A percentile compares a stretch with the other conserved stretches of the same genome.
Evolutionary conservation across 2,113 vertebrate species (phyloP).

Genomic region (Lycaon pictus): DNA sequence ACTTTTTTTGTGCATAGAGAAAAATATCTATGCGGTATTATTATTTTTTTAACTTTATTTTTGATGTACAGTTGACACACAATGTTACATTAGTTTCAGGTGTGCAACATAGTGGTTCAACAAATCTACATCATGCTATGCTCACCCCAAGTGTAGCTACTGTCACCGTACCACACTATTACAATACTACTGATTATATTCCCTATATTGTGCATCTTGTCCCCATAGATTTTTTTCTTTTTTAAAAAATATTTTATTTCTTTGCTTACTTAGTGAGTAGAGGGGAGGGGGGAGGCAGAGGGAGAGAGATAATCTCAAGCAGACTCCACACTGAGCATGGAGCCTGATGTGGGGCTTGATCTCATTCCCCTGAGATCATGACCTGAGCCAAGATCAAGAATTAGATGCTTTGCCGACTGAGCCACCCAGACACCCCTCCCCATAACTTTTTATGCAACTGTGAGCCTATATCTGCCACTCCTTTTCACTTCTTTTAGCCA

Average conservation of each 20-base stretch:
- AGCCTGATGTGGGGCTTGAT: too few relatives aligned
- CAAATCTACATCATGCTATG: neutral
- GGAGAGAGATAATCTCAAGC: neutral
- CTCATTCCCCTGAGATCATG: too few relatives aligned
- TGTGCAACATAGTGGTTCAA: neutral
- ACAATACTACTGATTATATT: neutral
- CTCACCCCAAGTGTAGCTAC: neutral
- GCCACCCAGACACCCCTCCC: too few relatives aligned
- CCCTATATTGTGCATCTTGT: neutral
- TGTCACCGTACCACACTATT: neutral
- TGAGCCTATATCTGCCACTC: neutral
- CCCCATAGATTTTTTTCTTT: neutral
- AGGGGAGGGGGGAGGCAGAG: neutral
- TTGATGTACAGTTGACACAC: neutral
- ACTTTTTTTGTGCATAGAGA: neutral
- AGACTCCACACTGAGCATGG: neutral
- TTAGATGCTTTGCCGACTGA: too few relatives aligned
- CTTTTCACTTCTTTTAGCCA: neutral
- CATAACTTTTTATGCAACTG: neutral
- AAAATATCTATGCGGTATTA: neutral
- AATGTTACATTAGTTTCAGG: neutral
- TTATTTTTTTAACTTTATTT: neutral
- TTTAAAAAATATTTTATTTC: neutral
- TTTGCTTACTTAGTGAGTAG: neutral
- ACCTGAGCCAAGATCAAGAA: too few relatives aligned